Conservation (phyloP, 2,888 invertebrate species). For the Oligia fasciuncula region DNA sequence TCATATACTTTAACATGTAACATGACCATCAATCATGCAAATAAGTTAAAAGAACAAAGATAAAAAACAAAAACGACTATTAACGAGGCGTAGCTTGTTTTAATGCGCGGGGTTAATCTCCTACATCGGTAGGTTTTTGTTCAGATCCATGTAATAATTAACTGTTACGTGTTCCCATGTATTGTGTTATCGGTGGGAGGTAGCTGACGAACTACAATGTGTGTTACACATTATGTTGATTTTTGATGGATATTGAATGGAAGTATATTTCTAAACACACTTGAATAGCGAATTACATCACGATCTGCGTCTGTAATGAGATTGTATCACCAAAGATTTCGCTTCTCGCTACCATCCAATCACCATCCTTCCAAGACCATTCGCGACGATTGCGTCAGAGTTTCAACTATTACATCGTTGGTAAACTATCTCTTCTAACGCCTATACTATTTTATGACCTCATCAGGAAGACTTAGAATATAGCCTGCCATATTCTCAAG, state of each 20-base stretch:
- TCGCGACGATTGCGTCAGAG: not conserved
- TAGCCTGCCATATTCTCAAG: slow-evolving; percentile 4
- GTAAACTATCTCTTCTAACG: not conserved
- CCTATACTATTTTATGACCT: slow-evolving; percentile 28
- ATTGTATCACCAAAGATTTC: not conserved
- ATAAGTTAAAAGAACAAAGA: slow-evolving; percentile 55
- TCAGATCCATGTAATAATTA: slow-evolving; percentile 48
- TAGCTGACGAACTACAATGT: not conserved
- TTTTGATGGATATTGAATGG: slow-evolving; percentile 21
- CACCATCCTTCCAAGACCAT: not conserved
- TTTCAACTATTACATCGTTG: not conserved
- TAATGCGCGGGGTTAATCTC: slow-evolving; percentile 64
- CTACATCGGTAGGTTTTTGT: slow-evolving; percentile 55
- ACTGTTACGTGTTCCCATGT: slow-evolving; percentile 51
- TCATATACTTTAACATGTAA: slow-evolving; percentile 44
- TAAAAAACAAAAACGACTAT: slow-evolving; percentile 47
- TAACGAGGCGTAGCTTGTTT: slow-evolving; percentile 64
- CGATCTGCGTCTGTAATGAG: slow-evolving; percentile 1
- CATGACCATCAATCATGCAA: slow-evolving; percentile 64
- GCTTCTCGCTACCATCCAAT: not conserved
- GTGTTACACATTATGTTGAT: not conserved
- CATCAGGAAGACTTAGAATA: slow-evolving; percentile 16
- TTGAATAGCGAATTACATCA: slow-evolving; percentile 32
- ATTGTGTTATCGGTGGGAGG: slow-evolving; percentile 16
- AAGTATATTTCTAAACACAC: slow-evolving; percentile 14